Conservation (phyloP, 2,797 vertebrate genomes). For the Malacoraja senta region DNA sequence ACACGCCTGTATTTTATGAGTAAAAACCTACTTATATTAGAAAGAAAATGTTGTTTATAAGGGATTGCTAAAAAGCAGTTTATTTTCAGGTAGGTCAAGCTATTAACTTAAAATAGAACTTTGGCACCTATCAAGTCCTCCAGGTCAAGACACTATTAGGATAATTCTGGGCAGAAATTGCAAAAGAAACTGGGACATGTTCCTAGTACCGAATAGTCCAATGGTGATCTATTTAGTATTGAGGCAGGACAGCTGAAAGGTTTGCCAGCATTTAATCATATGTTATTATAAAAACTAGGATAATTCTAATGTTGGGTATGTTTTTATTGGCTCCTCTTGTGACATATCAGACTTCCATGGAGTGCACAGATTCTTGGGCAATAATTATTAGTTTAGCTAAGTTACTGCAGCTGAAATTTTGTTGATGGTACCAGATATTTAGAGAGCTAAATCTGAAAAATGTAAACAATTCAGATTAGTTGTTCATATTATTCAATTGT, state of each 20-base stretch:
- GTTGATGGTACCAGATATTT: background rate
- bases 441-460: background rate
- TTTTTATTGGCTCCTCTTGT: background rate
- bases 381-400: background rate
- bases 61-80: background rate
- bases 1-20: background rate
- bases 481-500: background rate
- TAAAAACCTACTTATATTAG: no score
- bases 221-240: background rate
- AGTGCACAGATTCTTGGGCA: background rate
- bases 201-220: background rate
- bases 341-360: background rate
- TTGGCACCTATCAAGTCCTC: background rate
- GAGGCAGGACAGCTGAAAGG: background rate
- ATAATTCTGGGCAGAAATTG: constrained; percentile 4
- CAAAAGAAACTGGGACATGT: background rate
- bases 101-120: background rate
- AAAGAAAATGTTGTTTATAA: background rate
- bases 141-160: background rate
- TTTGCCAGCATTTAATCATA: background rate
- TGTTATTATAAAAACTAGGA: background rate
- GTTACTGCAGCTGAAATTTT: background rate
- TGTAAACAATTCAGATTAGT: background rate
- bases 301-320: background rate
- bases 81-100: background rate